Evolutionary conservation across 2,888 invertebrate species (phyloP).

Genomic region (Polydrusus tereticollis): DNA sequence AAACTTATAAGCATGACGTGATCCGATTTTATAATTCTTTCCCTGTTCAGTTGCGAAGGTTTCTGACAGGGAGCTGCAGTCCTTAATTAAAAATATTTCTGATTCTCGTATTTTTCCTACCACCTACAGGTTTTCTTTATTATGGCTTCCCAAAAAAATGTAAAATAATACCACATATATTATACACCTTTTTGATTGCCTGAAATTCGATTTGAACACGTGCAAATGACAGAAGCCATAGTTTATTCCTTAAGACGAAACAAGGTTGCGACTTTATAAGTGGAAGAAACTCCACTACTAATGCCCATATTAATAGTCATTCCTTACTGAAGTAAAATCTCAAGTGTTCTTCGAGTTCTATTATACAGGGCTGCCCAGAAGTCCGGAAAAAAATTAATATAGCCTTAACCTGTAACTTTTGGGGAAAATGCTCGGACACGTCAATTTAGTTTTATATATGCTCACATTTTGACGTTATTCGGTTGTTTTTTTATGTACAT

Average conservation of each 20-base stretch:
- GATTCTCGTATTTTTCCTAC: constrained; percentile 47
- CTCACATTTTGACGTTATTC: too few species aligned
- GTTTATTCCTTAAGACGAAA: constrained; percentile 32
- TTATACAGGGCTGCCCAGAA: too few species aligned
- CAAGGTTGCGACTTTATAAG: too few species aligned
- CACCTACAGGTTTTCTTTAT: constrained; percentile 55
- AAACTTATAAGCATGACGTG: constrained; percentile 34
- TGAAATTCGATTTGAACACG: constrained; percentile 59
- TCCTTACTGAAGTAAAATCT: too few species aligned
- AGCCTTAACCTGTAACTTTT: too few species aligned
- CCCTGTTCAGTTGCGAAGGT: constrained; percentile 5
- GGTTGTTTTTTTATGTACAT: too few species aligned
- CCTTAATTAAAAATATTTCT: constrained; percentile 54
- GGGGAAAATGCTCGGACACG: too few species aligned
- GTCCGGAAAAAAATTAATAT: too few species aligned
- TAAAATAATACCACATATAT: constrained; percentile 50
- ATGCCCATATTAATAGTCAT: too few species aligned
- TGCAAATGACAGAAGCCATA: constrained; percentile 51
- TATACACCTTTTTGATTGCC: constrained; percentile 46
- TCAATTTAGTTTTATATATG: too few species aligned
- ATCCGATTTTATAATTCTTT: constrained; percentile 39
- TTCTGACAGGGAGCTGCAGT: constrained; percentile 18
- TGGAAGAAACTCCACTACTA: too few species aligned
- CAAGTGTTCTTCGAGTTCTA: too few species aligned
- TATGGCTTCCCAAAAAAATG: constrained; percentile 54